Percentiles rank a stretch among this genome's conserved stretches.
phyloP scores from a whole-genome alignment of 1,140 invertebrate species.

The Heliconius hermathena region DNA sequence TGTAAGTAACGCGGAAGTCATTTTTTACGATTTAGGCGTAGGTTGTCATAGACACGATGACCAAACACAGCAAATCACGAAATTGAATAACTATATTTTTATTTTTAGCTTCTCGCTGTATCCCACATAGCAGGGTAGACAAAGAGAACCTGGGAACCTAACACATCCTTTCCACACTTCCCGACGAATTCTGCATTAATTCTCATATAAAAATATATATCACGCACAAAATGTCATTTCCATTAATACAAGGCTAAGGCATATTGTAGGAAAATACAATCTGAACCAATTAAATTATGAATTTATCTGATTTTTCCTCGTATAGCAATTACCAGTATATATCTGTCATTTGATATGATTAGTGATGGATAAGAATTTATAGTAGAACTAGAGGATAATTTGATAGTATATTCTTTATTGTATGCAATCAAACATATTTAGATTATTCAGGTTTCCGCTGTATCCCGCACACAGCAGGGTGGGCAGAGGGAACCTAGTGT shows the following conservation, averaged over 20 bases:
- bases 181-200: too few species aligned
- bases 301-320: neutral
- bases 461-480: too few species aligned
- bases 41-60: conserved; percentile 28
- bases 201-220: neutral
- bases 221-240: neutral
- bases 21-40: conserved; percentile 5
- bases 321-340: neutral
- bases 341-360: neutral
- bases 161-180: too few species aligned
- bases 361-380: neutral
- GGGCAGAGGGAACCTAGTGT: too few species aligned
- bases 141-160: too few species aligned
- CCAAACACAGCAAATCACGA: conserved; percentile 23
- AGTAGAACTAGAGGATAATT: neutral
- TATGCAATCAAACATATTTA: too few species aligned
- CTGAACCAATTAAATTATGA: neutral
- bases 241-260: neutral
- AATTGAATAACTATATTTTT: neutral
- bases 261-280: neutral
- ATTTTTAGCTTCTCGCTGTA: neutral
- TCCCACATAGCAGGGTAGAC: too few species aligned
- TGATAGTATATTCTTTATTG: too few species aligned
- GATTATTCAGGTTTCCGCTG: too few species aligned
- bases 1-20: neutral